Evolutionary conservation across 2,113 vertebrate genomes (phyloP).

Genomic region (Melanerpes aurifrons): DNA sequence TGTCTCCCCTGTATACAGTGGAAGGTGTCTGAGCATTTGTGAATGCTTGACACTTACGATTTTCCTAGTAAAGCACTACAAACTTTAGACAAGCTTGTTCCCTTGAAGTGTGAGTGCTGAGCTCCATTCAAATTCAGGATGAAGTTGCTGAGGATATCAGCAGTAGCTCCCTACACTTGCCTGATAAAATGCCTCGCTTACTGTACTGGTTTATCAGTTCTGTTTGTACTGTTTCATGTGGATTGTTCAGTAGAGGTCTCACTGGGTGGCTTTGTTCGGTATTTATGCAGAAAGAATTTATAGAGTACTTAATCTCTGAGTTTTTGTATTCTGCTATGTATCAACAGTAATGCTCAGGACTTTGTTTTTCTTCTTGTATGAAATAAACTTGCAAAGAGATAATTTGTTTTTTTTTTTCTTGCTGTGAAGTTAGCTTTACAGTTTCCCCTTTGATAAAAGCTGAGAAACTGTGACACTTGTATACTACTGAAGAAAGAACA

Average conservation of each 20-base stretch:
- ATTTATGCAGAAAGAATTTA: background rate
- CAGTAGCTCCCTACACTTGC: background rate
- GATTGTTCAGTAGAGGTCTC: background rate
- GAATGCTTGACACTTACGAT: background rate
- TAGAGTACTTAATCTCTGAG: background rate
- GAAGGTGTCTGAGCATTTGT: background rate
- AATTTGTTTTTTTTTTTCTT: background rate
- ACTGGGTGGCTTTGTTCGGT: background rate
- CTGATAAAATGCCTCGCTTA: background rate
- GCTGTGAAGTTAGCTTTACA: background rate
- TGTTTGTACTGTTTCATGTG: background rate
- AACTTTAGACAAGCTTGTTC: background rate
- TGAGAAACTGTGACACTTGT: background rate
- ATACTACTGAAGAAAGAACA: background rate
- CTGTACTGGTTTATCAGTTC: background rate
- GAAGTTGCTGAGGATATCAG: background rate
- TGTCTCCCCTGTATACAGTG: fast-evolving
- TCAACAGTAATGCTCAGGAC: background rate
- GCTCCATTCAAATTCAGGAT: background rate
- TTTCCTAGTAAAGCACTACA: background rate
- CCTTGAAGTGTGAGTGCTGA: fast-evolving
- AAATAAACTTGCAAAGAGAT: background rate
- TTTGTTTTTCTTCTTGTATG: background rate
- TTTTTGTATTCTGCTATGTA: background rate
- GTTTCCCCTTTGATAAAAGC: conserved; percentile 14